Percentiles rank a stretch among this genome's conserved stretches.
Conservation (phyloP, 2,797 vertebrate genomes). For the Phoxinus dragarum region DNA sequence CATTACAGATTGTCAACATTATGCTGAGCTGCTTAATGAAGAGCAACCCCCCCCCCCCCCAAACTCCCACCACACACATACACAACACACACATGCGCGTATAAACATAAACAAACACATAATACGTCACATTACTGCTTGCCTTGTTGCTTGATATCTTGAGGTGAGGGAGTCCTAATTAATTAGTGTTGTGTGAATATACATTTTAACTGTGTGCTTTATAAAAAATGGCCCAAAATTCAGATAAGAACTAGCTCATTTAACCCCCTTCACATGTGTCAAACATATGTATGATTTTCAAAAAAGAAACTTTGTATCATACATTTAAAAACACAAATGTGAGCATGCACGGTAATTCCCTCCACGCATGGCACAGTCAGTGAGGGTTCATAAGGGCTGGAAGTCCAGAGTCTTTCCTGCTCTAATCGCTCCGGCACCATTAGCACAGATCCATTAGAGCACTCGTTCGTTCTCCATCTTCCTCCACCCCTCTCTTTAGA, state of each 20-base stretch:
- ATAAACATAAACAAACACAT: conserved; percentile 44
- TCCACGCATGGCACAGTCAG: conserved; percentile 9
- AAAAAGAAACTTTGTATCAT: background rate
- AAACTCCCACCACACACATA: conserved; percentile 44
- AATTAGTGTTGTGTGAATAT: background rate
- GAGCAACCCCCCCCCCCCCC: conserved; percentile 53
- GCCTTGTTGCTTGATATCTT: background rate
- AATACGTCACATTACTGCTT: conserved; percentile 25
- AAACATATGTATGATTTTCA: background rate
- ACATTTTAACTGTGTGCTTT: background rate
- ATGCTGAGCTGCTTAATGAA: conserved; percentile 73
- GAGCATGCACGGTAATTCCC: background rate
- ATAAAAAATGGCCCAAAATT: background rate
- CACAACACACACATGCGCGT: conserved; percentile 24
- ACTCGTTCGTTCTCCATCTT: conserved; percentile 58
- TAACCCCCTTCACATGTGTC: background rate
- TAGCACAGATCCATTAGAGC: conserved; percentile 78
- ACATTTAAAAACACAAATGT: background rate
- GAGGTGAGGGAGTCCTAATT: background rate
- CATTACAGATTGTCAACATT: conserved; percentile 69
- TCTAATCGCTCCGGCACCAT: conserved; percentile 78
- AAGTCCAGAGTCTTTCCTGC: conserved; percentile 72
- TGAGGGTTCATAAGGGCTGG: conserved; percentile 48
- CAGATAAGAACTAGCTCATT: background rate
- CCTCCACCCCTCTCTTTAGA: conserved; percentile 75